Percentiles rank a stretch among this genome's conserved stretches.
Evolutionary conservation across 2,113 vertebrate genomes (phyloP).

Genomic region (Elachura formosa): DNA sequence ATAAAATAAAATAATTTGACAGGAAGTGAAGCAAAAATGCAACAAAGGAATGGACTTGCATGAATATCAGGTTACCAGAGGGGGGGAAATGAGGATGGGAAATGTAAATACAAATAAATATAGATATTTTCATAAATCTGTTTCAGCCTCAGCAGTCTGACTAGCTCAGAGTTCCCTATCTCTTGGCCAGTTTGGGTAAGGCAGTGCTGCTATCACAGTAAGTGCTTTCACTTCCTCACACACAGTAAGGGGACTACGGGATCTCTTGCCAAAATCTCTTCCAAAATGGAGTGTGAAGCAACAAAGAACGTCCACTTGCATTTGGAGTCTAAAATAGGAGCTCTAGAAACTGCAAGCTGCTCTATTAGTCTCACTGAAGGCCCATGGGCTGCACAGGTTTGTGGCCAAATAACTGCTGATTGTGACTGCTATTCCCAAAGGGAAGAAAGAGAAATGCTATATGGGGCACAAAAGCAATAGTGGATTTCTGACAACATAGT

Average conservation of each 20-base stretch:
- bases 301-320: background rate
- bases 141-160: background rate
- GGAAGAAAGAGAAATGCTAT: conserved; percentile 18
- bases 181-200: background rate
- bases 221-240: background rate
- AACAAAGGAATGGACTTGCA: background rate
- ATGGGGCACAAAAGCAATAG: conserved; percentile 6
- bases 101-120: background rate
- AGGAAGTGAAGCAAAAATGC: conserved; percentile 36
- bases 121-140: background rate
- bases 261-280: background rate
- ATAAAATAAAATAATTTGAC: conserved; percentile 43
- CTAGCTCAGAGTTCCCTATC: background rate
- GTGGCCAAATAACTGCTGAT: background rate
- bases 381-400: background rate
- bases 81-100: background rate
- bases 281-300: background rate
- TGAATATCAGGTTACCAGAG: background rate
- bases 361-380: background rate
- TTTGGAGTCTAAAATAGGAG: background rate
- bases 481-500: conserved; percentile 14
- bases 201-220: background rate
- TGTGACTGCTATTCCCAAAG: conserved; percentile 26
- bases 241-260: background rate
- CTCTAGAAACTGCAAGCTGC: background rate